A percentile compares a stretch with the other conserved stretches of the same genome.
These are phyloP conservation scores for Oryzias sinensis DNA, from an alignment of 2,797 vertebrate genomes.

Conservation along the genomic window DNA sequence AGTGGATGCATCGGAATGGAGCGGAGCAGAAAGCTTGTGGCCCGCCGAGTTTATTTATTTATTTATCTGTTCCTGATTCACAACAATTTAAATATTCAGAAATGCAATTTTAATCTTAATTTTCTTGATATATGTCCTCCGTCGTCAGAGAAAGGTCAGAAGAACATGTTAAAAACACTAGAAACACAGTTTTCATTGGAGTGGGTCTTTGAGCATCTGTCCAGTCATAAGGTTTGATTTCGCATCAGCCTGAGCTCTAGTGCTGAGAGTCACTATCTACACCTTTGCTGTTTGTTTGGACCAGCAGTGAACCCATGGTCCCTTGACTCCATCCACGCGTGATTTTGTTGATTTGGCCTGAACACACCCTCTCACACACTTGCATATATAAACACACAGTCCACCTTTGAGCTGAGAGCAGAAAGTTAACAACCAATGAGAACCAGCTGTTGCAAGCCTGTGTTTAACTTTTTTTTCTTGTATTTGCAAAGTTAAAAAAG, in stretches of 20 bases:
- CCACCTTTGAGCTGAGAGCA: background rate
- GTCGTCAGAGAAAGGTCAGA: too few species aligned
- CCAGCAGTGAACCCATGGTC: constrained; percentile 52
- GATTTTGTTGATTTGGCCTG: constrained; percentile 41
- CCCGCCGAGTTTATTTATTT: background rate
- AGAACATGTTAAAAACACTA: background rate
- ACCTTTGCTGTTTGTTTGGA: constrained; percentile 72
- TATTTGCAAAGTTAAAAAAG: constrained; percentile 37
- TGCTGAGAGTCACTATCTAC: constrained; percentile 67
- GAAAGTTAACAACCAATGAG: constrained; percentile 37
- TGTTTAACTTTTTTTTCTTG: constrained; percentile 8
- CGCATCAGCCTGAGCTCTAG: constrained; percentile 47
- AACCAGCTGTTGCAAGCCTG: constrained; percentile 53
- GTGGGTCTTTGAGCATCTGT: too few species aligned
- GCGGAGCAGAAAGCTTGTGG: background rate
- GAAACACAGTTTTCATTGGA: too few species aligned
- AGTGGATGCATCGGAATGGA: too few species aligned
- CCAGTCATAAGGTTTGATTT: constrained; percentile 54
- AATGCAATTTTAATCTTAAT: too few species aligned
- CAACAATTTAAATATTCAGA: too few species aligned
- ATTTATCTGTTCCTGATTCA: too few species aligned
- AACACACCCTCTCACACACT: constrained; percentile 16
- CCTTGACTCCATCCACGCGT: constrained; percentile 44
- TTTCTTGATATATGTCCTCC: too few species aligned
- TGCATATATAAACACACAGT: constrained; percentile 18